Evolutionary conservation across 2,113 vertebrate genomes (phyloP), one percentile per base, ranked within the genome.

Genomic region (Cynocephalus volans): DNA sequence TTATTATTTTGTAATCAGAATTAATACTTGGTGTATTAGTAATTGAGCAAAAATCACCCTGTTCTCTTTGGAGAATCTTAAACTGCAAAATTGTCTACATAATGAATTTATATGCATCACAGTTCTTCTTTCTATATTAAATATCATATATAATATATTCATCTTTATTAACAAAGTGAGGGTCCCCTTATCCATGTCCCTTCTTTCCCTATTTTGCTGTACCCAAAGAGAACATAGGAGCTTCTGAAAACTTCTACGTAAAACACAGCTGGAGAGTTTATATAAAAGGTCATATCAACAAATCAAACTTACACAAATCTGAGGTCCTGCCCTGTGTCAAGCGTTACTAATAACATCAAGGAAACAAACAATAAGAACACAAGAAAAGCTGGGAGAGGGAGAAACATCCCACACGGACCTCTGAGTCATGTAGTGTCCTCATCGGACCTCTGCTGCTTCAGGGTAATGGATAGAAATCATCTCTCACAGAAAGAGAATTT

Each of bases 381-480:
- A 80, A 33, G 3, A 31, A 90, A 72, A 33, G 24, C 33, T 93
- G 52, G 28, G 24, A 10, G 3, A 50, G 15, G 1, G 17, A 58
- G 6, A 52, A 24, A 15, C n/a, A 45, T 24, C n/a, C 48, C 6
- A 10, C 1, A 3, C 6, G 58, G 45, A 2, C 0, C 17, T 50
- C n/a, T 31, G 48, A 81, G 19, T 62, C 21, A 7, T 24, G 12
- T 7, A 5, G 41, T 54, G 19, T n/a, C n/a, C 28, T 67, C 41
- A 31, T 0, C 33, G 26, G 11, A 73, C 5, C 3, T 0, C 15
- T 62, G 7, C 65, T 85, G 41, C 18, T 79, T 64, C 36, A 65
- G n/a, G 48, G 5, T 88, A 70, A 84, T 83, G 31, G 28, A 41
- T 41, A 56, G 72, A 92, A 83, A 92, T 88, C 26, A 70, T 33